Evolutionary conservation across 1,140 invertebrate genomes (phyloP).

Genomic region (Drosophila suzukii): DNA sequence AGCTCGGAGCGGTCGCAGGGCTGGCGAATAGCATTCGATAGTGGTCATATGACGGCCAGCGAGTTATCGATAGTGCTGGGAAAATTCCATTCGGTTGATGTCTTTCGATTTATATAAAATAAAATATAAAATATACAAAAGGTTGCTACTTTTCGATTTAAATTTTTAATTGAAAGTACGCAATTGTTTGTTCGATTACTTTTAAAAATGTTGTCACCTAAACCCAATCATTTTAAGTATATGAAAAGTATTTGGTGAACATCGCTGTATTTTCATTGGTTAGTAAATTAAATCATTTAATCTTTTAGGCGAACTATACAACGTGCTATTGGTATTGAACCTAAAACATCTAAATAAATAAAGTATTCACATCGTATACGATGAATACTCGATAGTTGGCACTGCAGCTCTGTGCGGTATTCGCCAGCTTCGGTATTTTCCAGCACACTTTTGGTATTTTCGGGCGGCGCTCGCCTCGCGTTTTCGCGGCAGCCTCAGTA

Average conservation of each 20-base stretch:
- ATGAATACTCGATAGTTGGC: constrained; percentile 5
- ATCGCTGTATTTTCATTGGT: too few relatives aligned
- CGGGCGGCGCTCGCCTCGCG: constrained; percentile 13
- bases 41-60: constrained; percentile 25
- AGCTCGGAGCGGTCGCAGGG: constrained; percentile 31
- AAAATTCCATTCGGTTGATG: background rate
- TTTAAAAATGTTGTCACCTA: too few relatives aligned
- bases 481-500: constrained; percentile 39
- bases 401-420: constrained; percentile 1
- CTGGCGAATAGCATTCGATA: constrained; percentile 22
- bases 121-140: too few relatives aligned
- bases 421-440: background rate
- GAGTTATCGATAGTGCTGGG: constrained; percentile 8
- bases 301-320: too few relatives aligned
- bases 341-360: too few relatives aligned
- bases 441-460: constrained; percentile 32
- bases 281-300: too few relatives aligned
- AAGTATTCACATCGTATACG: background rate
- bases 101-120: background rate
- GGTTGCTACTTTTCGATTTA: too few relatives aligned
- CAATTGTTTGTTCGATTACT: too few relatives aligned
- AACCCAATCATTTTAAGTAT: too few relatives aligned
- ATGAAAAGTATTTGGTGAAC: too few relatives aligned
- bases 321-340: too few relatives aligned
- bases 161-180: too few relatives aligned